Evolutionary conservation across 2,888 invertebrate species (phyloP).

Genomic region (Bimastos eiseni): DNA sequence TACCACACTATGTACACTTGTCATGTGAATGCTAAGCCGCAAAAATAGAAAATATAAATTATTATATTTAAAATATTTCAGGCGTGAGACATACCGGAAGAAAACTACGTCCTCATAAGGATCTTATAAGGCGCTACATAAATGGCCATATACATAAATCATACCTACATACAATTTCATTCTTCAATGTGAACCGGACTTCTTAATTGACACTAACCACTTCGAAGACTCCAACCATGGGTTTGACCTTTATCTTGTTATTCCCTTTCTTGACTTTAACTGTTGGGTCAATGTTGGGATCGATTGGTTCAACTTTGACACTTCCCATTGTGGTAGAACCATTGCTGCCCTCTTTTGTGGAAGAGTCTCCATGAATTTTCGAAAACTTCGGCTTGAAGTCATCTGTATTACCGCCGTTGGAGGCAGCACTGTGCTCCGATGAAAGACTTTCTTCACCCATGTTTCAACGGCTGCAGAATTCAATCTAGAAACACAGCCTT

Average conservation of each 20-base stretch:
- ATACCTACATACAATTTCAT: neutral
- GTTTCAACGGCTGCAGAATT: neutral
- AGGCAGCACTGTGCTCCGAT: neutral
- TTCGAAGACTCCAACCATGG: constrained; percentile 16
- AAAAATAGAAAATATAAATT: no score
- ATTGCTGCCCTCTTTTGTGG: neutral
- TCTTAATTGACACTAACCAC: neutral
- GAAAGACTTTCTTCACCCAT: neutral
- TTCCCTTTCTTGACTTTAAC: constrained; percentile 4
- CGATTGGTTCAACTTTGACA: neutral
- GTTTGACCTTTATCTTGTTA: neutral
- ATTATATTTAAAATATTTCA: no score
- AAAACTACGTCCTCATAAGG: no score
- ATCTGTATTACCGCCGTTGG: neutral
- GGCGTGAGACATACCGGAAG: no score
- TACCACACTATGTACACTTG: no score
- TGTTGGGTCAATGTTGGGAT: neutral
- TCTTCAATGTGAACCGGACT: neutral
- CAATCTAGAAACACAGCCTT: neutral
- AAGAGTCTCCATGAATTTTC: neutral
- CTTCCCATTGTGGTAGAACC: neutral
- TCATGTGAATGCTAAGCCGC: no score
- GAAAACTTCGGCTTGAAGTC: neutral
- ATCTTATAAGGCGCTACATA: neutral
- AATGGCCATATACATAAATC: neutral